Evolutionary conservation across 1,140 invertebrate genomes (phyloP).

Genomic region (Formica exsecta): DNA sequence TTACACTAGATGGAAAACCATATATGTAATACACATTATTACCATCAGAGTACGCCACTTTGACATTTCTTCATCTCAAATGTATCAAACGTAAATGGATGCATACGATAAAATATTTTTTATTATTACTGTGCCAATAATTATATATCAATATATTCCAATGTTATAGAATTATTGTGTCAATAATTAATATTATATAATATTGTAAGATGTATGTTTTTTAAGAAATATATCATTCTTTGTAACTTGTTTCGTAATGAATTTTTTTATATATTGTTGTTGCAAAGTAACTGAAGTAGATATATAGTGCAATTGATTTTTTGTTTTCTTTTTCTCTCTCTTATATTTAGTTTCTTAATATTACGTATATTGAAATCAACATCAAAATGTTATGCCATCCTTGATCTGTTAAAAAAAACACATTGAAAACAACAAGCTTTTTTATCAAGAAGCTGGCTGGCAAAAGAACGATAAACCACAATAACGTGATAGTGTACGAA

Average conservation of each 20-base stretch:
- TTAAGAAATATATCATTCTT: not conserved
- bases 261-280: not conserved
- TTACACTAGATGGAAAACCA: not conserved
- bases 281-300: not conserved
- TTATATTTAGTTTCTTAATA: not conserved
- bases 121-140: no score
- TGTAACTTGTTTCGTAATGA: not conserved
- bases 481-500: no score
- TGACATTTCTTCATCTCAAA: no score
- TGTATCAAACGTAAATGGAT: no score
- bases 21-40: not conserved
- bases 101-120: no score
- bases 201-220: not conserved
- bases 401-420: not conserved
- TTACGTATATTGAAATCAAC: not conserved
- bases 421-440: no score
- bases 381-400: not conserved
- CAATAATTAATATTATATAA: conserved; percentile 2
- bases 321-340: no score
- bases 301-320: not conserved
- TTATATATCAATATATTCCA: not conserved
- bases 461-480: no score
- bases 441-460: no score
- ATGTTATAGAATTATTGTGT: not conserved
- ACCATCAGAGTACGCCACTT: not conserved